Conservation (phyloP, 2,797 vertebrate genomes). For the Anguilla megastoma region DNA sequence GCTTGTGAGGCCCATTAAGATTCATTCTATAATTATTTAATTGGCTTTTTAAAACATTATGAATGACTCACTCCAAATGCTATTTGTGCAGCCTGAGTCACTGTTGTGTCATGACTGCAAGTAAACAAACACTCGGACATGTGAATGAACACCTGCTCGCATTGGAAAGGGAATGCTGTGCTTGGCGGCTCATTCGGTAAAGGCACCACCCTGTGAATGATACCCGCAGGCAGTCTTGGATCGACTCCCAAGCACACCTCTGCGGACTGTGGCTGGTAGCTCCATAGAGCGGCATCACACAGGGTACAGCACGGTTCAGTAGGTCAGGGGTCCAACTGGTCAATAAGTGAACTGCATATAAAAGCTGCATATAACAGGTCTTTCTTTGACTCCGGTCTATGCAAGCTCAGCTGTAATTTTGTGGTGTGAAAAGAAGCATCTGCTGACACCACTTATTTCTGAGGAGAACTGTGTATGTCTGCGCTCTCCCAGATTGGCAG, state of each 20-base stretch:
- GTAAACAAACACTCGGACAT: neutral
- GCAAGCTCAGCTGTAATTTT: too few relatives aligned
- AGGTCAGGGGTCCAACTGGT: too few relatives aligned
- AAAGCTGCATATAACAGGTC: too few relatives aligned
- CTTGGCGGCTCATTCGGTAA: neutral
- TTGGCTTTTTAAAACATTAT: neutral
- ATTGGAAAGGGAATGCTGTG: neutral
- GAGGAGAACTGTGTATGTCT: too few relatives aligned
- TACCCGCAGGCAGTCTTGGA: neutral
- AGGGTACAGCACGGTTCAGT: too few relatives aligned
- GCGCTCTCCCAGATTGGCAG: too few relatives aligned
- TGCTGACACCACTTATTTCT: too few relatives aligned
- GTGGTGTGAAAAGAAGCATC: too few relatives aligned
- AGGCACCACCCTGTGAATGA: neutral
- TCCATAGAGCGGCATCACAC: too few relatives aligned
- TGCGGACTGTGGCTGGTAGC: too few relatives aligned
- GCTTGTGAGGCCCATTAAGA: neutral
- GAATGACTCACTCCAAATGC: neutral
- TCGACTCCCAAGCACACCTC: neutral
- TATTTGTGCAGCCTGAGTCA: neutral
- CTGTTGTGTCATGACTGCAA: neutral
- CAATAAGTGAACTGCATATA: too few relatives aligned
- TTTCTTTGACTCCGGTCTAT: too few relatives aligned
- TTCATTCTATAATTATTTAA: neutral
- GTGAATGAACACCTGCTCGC: neutral